Base-by-base conservation (phyloP, 2,888 invertebrate species). In the Drosophila peninsularis region DNA sequence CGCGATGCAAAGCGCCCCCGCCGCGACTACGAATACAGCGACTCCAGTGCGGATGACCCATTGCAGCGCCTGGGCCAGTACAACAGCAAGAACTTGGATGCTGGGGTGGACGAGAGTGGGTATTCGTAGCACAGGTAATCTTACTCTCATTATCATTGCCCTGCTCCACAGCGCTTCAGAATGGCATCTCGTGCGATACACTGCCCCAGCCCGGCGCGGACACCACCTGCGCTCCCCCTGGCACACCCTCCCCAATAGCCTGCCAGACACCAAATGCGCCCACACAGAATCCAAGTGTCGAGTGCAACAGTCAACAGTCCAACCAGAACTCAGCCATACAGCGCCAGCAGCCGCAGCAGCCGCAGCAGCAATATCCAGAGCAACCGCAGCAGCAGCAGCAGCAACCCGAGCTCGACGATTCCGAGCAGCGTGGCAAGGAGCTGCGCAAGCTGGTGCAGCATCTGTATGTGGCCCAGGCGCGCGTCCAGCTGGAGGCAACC, bases 401-500 rank as follows among this genome's bases (percentile, higher is more conserved):
- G 0, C 30, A 14, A 30, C 37, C 11, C 19, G 71, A 74, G 0
- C 3, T 21, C 1, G 87, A 88, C 11, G 78, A 81, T 0, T 47
- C 63, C 0, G 90, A 90, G 58, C 54, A 89, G 27, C 83, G 89
- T 11, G 80, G 71, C 47, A 80, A 65, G 44, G 88, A 90, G 30
- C 32, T 92, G 50, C 90, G 89, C 36, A 81, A 65, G n/a, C 71
- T 92, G 5, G 84, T 92, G 13, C 92, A 92, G 56, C 91, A 92
- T 53, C 68, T 92, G 47, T 92, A 92, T 63, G 88, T 92, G 39
- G 92, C 92, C 3, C 92, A 92, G 76, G 92, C 92, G 2, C 88
- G 93, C 45, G 92, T 93, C 0, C 92, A 92, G 63, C 80, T 92
- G 42, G 92, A 93, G 78, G 92, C 92, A 2, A 85, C 88, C 0